phyloP scores from a whole-genome alignment of 2,797 vertebrate species.

The Arnoldichthys spilopterus region DNA sequence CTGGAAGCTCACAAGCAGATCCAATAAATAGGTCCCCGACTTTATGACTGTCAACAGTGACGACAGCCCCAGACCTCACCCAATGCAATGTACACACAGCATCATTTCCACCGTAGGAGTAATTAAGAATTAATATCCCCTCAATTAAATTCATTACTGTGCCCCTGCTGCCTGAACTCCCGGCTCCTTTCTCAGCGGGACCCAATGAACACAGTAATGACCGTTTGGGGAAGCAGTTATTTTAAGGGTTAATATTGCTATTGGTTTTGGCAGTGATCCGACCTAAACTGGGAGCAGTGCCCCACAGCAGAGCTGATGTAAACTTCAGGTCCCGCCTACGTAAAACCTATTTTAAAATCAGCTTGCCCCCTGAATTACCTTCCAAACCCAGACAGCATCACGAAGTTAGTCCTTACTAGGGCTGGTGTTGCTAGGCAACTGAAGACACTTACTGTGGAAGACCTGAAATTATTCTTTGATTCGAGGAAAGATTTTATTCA shows the following conservation, averaged over 20 bases:
- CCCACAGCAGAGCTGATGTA: conserved; percentile 65
- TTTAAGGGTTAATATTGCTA: conserved; percentile 37
- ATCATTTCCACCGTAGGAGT: conserved; percentile 26
- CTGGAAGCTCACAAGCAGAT: conserved; percentile 15
- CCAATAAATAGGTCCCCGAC: conserved; percentile 27
- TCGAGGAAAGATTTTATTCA: conserved; percentile 79
- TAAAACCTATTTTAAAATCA: conserved; percentile 81
- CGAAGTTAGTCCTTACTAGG: conserved; percentile 72
- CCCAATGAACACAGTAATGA: neutral
- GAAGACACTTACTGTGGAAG: conserved; percentile 81
- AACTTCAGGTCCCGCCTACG: conserved; percentile 79
- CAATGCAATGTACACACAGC: conserved; percentile 25
- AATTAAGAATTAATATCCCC: conserved; percentile 47
- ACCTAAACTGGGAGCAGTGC: conserved; percentile 57
- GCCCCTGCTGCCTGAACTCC: conserved; percentile 4
- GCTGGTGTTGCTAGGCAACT: conserved; percentile 86
- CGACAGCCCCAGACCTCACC: conserved; percentile 19
- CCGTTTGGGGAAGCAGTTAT: conserved; percentile 30
- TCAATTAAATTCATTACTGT: conserved; percentile 41
- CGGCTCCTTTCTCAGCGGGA: neutral
- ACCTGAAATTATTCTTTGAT: conserved; percentile 82
- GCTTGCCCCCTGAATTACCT: conserved; percentile 85
- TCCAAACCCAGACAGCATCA: conserved; percentile 78
- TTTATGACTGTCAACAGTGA: conserved; percentile 36
- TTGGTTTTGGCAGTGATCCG: conserved; percentile 34